Base-by-base conservation (phyloP, 1,140 invertebrate species). In the Cepaea nemoralis region DNA sequence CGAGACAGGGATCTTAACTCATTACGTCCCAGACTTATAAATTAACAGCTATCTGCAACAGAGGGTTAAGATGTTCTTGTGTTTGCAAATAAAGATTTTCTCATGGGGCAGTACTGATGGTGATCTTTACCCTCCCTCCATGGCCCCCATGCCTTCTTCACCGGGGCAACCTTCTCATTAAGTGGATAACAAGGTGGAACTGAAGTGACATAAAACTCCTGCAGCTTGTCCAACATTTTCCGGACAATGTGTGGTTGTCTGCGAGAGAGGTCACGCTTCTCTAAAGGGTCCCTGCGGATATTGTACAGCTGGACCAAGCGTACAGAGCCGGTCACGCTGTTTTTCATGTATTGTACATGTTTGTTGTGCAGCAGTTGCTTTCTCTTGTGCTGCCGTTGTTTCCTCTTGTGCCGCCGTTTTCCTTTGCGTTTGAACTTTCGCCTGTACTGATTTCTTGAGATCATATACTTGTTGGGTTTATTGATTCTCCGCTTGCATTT, bases 81-180 rank as follows among this genome's bases (percentile, higher is more conserved):
- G 6, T 55, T 55, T 55, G 22, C 19, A 45, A 45, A 55, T 55
- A 24, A 55, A 10, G 50, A 14, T 19, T 10, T 55, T 10, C 19
- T 2, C 50, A 55, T 5, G 50, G 50, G 50, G 19, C 50, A 55
- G n/a, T 55, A 55, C 19, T 78, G 75, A 8, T 83, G 33, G 50
- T 50, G 27, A 33, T 27, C 71, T 45, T n/a, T 27, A 27, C 40
- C n/a, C 0, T 48, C 22, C 2, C 27, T 77, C 75, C 75, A 77
- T 37, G 75, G 75, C 2, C 75, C 75, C 75, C 75, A 77, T 19
- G 59, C 75, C 12, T 50, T 66, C 22, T 59, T 40, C 0, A 24
- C 14, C 39, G 71, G 59, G 16, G 22, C 0, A 33, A 66, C 75
- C 5, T 35, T 63, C 8, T 63, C 75, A 16, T 35, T 59, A 16